Percentiles rank a stretch among this genome's conserved stretches.
phyloP scores from a whole-genome alignment of 1,140 invertebrate species.

The Reticulitermes speratus region DNA sequence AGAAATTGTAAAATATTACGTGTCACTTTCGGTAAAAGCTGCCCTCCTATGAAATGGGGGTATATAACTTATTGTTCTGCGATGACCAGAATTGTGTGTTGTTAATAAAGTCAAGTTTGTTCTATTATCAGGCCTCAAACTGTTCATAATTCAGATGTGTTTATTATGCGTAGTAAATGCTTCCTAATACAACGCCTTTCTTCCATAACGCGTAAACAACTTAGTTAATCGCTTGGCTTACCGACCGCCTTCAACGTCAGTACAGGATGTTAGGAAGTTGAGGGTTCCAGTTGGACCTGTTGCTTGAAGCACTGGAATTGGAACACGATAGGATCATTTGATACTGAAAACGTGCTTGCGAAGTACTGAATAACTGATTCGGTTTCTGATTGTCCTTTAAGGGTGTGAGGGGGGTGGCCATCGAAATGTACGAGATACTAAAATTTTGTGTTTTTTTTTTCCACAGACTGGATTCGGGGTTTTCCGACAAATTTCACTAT shows the following conservation, averaged over 20 bases:
- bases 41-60: background rate
- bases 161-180: background rate
- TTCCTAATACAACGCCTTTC: background rate
- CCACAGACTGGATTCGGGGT: too few relatives aligned
- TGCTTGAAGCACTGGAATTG: too few relatives aligned
- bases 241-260: background rate
- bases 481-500: too few relatives aligned
- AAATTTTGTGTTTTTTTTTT: too few relatives aligned
- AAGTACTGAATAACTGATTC: too few relatives aligned
- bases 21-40: background rate
- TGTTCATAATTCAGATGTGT: constrained; percentile 13
- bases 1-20: background rate
- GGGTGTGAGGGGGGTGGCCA: too few relatives aligned
- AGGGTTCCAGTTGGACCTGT: too few relatives aligned
- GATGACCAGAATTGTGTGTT: background rate
- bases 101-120: background rate
- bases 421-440: too few relatives aligned
- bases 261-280: background rate
- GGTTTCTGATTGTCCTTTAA: too few relatives aligned
- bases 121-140: background rate
- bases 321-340: too few relatives aligned
- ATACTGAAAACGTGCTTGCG: too few relatives aligned
- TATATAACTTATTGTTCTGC: background rate
- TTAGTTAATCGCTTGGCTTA: background rate
- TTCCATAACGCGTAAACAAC: background rate